These are phyloP conservation scores for Drymodes brunneopygia DNA, from an alignment of 2,113 vertebrate species.

Conservation along the genomic window DNA sequence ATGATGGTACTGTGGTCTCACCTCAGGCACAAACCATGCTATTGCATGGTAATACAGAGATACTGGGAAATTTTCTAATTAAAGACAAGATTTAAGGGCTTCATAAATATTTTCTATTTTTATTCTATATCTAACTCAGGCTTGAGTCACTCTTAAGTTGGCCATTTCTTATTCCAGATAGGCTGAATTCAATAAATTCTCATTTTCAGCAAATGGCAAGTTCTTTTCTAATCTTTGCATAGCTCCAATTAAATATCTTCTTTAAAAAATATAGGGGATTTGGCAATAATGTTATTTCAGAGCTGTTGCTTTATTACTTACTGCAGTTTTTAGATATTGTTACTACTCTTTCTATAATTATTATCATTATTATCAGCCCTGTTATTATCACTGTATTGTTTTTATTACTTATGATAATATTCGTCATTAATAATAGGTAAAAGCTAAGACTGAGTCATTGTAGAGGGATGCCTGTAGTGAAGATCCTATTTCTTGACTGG, in stretches of 20 bases:
- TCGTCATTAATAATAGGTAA: neutral
- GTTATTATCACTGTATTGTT: neutral
- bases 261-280: fast-evolving
- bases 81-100: neutral
- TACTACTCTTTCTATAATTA: neutral
- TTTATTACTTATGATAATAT: neutral
- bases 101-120: neutral
- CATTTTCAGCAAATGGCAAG: neutral
- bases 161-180: neutral
- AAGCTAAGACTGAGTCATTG: neutral
- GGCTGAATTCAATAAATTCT: neutral
- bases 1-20: fast-evolving
- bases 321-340: neutral
- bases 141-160: neutral
- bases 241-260: neutral
- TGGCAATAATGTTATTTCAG: neutral
- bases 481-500: neutral
- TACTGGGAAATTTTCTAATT: neutral
- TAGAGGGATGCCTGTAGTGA: neutral
- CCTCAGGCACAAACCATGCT: neutral
- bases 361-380: neutral
- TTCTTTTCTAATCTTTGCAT: neutral
- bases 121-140: neutral
- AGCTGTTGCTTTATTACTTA: neutral
- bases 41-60: neutral